These are phyloP conservation scores for Sapajus apella DNA, from an alignment of 2,113 vertebrate genomes.

Conservation along the genomic window DNA sequence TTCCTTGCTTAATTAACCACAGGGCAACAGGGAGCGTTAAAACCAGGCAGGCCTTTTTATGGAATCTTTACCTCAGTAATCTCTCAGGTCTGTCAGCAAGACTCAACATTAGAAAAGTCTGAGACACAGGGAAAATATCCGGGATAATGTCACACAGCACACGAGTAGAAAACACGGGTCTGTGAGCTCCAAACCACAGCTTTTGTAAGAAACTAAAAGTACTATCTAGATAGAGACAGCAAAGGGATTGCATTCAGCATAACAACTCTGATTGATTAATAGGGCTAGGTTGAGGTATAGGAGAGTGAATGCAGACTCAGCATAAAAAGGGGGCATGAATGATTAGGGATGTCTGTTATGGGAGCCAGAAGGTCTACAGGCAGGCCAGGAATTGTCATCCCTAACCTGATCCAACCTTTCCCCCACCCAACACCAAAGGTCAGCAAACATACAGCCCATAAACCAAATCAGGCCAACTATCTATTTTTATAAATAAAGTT, in stretches of 20 bases:
- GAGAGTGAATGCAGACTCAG: neutral
- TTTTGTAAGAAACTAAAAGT: neutral
- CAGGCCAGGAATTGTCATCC: neutral
- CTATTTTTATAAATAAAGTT: constrained; percentile 48
- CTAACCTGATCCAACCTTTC: neutral
- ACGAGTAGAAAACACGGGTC: neutral
- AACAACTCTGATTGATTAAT: constrained; percentile 22
- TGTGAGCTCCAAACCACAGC: neutral
- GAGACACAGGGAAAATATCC: constrained; percentile 5
- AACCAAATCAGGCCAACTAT: neutral
- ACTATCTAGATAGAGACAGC: neutral
- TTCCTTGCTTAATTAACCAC: constrained; percentile 65
- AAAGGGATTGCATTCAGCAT: neutral
- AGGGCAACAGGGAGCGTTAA: constrained; percentile 10
- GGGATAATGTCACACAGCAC: neutral
- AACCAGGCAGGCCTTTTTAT: neutral
- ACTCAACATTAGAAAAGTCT: neutral
- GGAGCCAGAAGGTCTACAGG: neutral
- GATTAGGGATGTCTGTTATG: neutral
- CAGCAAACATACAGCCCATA: neutral
- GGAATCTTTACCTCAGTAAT: constrained; percentile 51
- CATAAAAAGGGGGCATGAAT: neutral
- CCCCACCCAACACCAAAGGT: neutral
- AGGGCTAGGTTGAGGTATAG: neutral
- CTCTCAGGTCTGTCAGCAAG: constrained; percentile 51